Base-by-base conservation (phyloP, 2,888 invertebrate species). In the Drosophila affinis region DNA sequence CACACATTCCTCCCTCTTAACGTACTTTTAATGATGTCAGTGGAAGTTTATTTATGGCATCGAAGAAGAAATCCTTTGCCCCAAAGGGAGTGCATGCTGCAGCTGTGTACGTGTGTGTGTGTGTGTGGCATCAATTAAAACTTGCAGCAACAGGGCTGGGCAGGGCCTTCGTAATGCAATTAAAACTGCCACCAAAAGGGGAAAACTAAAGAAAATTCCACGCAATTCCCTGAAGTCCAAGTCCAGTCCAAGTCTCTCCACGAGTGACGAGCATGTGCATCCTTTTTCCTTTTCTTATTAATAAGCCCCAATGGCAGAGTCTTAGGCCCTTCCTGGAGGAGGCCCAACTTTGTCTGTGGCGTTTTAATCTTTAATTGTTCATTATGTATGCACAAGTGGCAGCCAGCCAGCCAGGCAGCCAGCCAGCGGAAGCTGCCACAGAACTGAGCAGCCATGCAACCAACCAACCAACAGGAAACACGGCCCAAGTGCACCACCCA, bases 71-170 rank as follows among this genome's bases (percentile, higher is more conserved):
- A 39, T 14, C n/a, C 39, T 6, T 32, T 14, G 6, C 1, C 39
- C 39, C 39, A n/a, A 39, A 39, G 52, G 45, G 45, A 9, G 21
- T 68, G 46, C 52, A 70, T 79, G 86, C 86, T 78, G 75, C 76
- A 76, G 82, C 75, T 83, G 24, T 24, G 5, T 24, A 81, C 3
- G 3, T 3, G 21, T 62, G 61, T 21, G 64, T 83, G 84, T 60
- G 65, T 21, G 64, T 18, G 14, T 14, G 76, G 70, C 80, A 78
- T 85, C 83, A 82, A 83, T 83, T 83, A 85, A 83, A 83, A 85
- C 64, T 83, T 82, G 70, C 39, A 32, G 47, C 61, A 45, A 63
- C 44, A 46, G 51, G 32, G 46, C 67, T 55, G 62, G 62, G 65
- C 62, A 51, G n/a, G n/a, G 54, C 51, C 64, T 45, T 60, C 74